These are phyloP conservation scores for Mythimna pallens DNA, from an alignment of 2,888 invertebrate genomes.

Conservation along the genomic window DNA sequence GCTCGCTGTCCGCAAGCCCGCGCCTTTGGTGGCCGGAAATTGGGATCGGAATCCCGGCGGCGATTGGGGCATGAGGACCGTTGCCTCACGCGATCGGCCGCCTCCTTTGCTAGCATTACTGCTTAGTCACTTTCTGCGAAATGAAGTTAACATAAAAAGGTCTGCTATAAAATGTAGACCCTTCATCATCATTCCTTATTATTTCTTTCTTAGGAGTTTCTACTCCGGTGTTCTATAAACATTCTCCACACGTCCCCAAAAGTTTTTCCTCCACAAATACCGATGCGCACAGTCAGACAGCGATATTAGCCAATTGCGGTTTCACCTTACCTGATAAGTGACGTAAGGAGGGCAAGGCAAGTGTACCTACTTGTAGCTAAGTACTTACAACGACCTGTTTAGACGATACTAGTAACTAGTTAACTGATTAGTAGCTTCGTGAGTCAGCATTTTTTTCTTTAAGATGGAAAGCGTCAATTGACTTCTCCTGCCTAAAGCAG, in stretches of 20 bases:
- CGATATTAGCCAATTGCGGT: constrained; percentile 23
- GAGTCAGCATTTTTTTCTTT: constrained; percentile 21
- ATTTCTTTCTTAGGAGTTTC: background rate
- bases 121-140: too few relatives aligned
- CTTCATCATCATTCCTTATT: too few relatives aligned
- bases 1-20: too few relatives aligned
- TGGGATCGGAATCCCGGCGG: too few relatives aligned
- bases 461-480: too few relatives aligned
- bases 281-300: constrained; percentile 1
- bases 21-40: too few relatives aligned
- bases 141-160: too few relatives aligned
- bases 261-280: constrained; percentile 1
- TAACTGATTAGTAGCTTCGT: constrained; percentile 21
- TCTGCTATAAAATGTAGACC: too few relatives aligned
- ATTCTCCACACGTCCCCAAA: background rate
- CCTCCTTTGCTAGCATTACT: too few relatives aligned
- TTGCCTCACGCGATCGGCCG: too few relatives aligned
- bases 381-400: constrained; percentile 4
- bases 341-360: constrained; percentile 53
- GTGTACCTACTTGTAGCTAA: constrained; percentile 9
- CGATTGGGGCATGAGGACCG: too few relatives aligned
- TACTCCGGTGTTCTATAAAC: background rate
- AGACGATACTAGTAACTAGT: background rate
- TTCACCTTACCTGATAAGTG: constrained; percentile 25
- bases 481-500: too few relatives aligned